Conservation (phyloP, 1,140 invertebrate species). For the Drosophila sturtevanti region DNA sequence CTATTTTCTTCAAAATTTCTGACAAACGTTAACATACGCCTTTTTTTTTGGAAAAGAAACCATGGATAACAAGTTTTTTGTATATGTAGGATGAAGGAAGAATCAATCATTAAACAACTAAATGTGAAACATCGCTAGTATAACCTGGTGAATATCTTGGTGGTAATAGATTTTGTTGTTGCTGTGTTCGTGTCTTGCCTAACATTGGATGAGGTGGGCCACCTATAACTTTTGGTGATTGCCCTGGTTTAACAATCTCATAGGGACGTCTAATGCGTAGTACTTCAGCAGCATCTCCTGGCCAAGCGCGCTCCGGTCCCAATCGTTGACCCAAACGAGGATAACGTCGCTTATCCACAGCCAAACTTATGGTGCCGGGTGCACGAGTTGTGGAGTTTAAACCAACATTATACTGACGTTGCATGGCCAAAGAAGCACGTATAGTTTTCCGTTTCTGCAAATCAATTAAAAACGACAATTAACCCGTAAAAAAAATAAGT, state of each 20-base stretch:
- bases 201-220: slow-evolving; percentile 47
- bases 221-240: slow-evolving; percentile 54
- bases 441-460: slow-evolving; percentile 91
- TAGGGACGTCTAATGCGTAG: slow-evolving; percentile 83
- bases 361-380: slow-evolving; percentile 91
- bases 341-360: slow-evolving; percentile 86
- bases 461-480: background rate
- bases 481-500: background rate
- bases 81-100: too few species aligned
- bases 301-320: slow-evolving; percentile 85
- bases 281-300: slow-evolving; percentile 85
- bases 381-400: slow-evolving; percentile 87
- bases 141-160: slow-evolving; percentile 87
- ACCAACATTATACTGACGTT: slow-evolving; percentile 88
- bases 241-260: slow-evolving; percentile 56
- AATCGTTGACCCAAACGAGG: slow-evolving; percentile 82
- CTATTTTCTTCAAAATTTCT: too few species aligned
- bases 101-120: slow-evolving; percentile 85
- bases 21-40: too few species aligned
- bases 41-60: too few species aligned
- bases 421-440: slow-evolving; percentile 88
- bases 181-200: slow-evolving; percentile 60
- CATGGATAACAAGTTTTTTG: too few species aligned
- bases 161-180: slow-evolving; percentile 83
- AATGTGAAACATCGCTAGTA: slow-evolving; percentile 87